A percentile compares a stretch with the other conserved stretches of the same genome.
These are phyloP conservation scores for Percopsis transmontana DNA, from an alignment of 2,113 vertebrate species.

Conservation along the genomic window DNA sequence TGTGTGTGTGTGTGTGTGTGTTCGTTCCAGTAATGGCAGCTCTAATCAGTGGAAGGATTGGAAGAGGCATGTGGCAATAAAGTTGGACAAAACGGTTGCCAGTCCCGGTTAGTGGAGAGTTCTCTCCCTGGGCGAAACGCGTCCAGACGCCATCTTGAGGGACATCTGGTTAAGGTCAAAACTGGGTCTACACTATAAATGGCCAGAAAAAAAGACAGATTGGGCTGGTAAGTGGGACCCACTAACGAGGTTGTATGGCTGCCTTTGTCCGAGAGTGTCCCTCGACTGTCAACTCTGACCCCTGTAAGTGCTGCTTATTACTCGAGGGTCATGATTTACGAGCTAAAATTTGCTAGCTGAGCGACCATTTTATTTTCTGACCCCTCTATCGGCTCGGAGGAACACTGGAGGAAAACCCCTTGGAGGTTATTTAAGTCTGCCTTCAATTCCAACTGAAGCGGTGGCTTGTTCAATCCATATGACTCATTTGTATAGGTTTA, in stretches of 20 bases:
- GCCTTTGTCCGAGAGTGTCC: slow-evolving; percentile 34
- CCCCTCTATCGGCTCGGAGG: too few species aligned
- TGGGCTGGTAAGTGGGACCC: not conserved
- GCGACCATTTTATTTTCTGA: not conserved
- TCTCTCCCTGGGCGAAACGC: slow-evolving; percentile 5
- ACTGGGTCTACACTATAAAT: slow-evolving; percentile 18
- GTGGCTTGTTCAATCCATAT: too few species aligned
- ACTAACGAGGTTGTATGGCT: not conserved
- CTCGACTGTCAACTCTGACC: slow-evolving; percentile 51
- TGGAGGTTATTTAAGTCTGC: too few species aligned
- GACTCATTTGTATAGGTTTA: too few species aligned
- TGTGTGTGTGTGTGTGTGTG: slow-evolving; percentile 8
- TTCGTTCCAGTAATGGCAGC: slow-evolving; percentile 40
- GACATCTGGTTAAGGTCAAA: slow-evolving; percentile 65
- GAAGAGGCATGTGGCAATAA: slow-evolving; percentile 72
- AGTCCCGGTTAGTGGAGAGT: slow-evolving; percentile 53
- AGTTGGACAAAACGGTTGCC: slow-evolving; percentile 67
- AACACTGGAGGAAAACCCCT: too few species aligned
- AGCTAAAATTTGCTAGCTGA: slow-evolving; percentile 37
- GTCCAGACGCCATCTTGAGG: slow-evolving; percentile 31
- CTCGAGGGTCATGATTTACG: slow-evolving; percentile 46
- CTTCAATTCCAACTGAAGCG: too few species aligned
- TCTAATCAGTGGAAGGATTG: slow-evolving; percentile 64
- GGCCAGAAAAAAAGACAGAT: slow-evolving; percentile 4
- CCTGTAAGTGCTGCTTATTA: slow-evolving; percentile 56